phyloP scores from a whole-genome alignment of 2,113 vertebrate genomes.

The Lycaon pictus region DNA sequence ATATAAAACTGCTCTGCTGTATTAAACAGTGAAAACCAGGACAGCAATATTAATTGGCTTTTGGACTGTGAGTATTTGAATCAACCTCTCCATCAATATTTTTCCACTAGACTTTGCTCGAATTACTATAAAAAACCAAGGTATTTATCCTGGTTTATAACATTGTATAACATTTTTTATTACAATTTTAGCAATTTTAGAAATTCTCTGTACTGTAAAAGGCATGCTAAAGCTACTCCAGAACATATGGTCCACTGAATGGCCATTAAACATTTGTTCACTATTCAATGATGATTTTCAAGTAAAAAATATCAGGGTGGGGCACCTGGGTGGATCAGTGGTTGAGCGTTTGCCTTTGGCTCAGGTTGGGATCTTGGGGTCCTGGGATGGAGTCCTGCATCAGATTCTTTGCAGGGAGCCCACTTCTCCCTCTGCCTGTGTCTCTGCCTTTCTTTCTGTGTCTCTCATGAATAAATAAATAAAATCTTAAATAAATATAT shows the following conservation, averaged over 20 bases:
- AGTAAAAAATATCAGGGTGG: background rate
- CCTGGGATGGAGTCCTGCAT: no score
- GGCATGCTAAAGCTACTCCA: background rate
- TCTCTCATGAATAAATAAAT: no score
- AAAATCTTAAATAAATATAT: background rate
- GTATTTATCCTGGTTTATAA: slow-evolving; percentile 37
- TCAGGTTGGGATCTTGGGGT: no score
- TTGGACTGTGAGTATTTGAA: background rate
- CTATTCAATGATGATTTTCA: background rate
- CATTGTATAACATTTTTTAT: background rate
- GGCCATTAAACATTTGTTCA: background rate
- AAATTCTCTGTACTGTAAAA: background rate
- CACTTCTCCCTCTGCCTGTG: no score
- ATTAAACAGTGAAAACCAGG: slow-evolving; percentile 5
- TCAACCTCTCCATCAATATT: background rate
- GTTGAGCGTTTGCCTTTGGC: no score
- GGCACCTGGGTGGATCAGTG: no score
- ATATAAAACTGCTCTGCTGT: background rate
- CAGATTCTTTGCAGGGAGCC: no score
- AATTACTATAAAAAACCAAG: background rate
- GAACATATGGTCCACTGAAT: background rate
- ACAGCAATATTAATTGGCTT: slow-evolving; percentile 25
- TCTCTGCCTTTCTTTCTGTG: no score
- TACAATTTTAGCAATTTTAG: slow-evolving; percentile 9
- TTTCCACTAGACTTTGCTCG: slow-evolving; percentile 38